Evolutionary conservation across 2,888 invertebrate genomes (phyloP).

Genomic region (Esperia sulphurella): DNA sequence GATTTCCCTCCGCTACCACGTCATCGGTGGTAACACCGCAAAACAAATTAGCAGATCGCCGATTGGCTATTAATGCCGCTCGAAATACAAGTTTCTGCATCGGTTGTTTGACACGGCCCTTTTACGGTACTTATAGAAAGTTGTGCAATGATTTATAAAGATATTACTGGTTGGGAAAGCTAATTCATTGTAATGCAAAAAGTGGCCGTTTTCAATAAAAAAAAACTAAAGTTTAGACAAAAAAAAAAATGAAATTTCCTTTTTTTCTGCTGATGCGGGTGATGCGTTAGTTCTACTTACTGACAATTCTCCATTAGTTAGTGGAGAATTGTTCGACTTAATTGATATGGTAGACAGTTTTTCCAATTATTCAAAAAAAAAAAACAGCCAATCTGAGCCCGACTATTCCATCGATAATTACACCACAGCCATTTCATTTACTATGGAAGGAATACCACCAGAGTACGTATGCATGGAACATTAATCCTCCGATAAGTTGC

Average conservation of each 20-base stretch:
- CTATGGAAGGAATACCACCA: not conserved
- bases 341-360: no score
- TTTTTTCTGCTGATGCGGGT: no score
- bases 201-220: no score
- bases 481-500: constrained; percentile 26
- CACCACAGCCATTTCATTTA: no score
- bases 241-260: no score
- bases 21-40: constrained; percentile 26
- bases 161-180: constrained; percentile 3
- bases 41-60: constrained; percentile 40
- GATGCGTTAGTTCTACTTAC: no score
- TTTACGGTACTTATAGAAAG: constrained; percentile 19
- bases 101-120: constrained; percentile 18
- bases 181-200: not conserved
- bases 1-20: not conserved
- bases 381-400: no score
- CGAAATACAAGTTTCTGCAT: constrained; percentile 28
- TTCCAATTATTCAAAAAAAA: no score
- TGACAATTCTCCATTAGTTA: no score
- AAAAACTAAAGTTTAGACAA: no score
- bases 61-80: constrained; percentile 27
- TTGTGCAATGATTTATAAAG: constrained; percentile 13
- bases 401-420: no score
- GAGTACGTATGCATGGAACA: not conserved
- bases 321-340: no score